phyloP scores from a whole-genome alignment of 23 tunicate genomes.

The Diplosoma virens region DNA sequence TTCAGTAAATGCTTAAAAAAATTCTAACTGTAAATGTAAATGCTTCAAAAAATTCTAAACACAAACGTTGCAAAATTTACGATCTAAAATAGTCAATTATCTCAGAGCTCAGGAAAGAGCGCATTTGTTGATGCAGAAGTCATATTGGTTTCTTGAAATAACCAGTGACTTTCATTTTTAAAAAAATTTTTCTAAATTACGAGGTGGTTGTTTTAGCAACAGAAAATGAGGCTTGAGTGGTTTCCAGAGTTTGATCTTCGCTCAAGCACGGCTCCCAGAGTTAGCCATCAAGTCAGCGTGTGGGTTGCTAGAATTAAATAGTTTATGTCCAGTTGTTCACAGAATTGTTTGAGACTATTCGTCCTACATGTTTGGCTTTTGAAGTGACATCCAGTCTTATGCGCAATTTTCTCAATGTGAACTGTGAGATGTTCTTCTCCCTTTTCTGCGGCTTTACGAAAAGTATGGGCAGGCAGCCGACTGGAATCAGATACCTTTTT shows the following conservation, averaged over 20 bases:
- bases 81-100: constrained; percentile 3
- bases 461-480: too few relatives aligned
- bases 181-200: constrained; percentile 17
- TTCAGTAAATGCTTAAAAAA: constrained; percentile 14
- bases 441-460: too few relatives aligned
- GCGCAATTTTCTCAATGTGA: background rate
- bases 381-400: background rate
- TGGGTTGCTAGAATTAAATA: background rate
- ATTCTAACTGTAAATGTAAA: constrained; percentile 9
- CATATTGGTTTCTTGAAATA: background rate
- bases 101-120: background rate
- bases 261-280: constrained; percentile 11
- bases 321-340: background rate
- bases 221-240: background rate
- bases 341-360: background rate
- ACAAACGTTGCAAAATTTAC: constrained; percentile 9
- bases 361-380: background rate
- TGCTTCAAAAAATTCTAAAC: constrained; percentile 32
- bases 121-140: background rate
- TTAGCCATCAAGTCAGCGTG: constrained; percentile 28
- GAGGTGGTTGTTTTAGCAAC: constrained; percentile 3
- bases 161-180: constrained; percentile 24
- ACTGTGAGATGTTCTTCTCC: background rate
- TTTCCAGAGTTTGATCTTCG: constrained; percentile 36
- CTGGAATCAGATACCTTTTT: background rate